Percentiles rank a stretch among this genome's conserved stretches.
These are phyloP conservation scores for Hirudo medicinalis DNA, from an alignment of 1,140 invertebrate genomes.

Conservation along the genomic window DNA sequence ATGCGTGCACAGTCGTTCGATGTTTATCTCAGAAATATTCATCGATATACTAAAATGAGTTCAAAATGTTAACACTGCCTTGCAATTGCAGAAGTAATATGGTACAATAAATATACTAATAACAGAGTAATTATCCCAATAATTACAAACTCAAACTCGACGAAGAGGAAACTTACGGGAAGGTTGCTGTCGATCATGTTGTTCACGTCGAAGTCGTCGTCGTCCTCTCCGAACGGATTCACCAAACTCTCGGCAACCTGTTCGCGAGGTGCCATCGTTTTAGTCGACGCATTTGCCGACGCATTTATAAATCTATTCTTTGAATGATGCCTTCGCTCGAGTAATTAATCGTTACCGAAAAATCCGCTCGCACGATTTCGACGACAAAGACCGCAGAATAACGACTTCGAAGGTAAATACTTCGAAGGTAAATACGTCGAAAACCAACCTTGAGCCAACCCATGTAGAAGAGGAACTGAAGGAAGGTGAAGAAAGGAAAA, in stretches of 20 bases:
- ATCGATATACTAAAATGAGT: too few relatives aligned
- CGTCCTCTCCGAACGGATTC: constrained; percentile 71
- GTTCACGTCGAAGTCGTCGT: constrained; percentile 71
- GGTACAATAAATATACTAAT: not conserved
- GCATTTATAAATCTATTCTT: too few relatives aligned
- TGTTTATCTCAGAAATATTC: too few relatives aligned
- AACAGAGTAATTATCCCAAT: not conserved
- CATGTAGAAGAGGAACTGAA: constrained; percentile 82
- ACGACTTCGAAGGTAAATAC: not conserved
- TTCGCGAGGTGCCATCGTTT: not conserved
- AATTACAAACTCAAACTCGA: not conserved
- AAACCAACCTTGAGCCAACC: constrained; percentile 69
- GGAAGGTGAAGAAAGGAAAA: constrained; percentile 71
- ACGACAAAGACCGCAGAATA: too few relatives aligned
- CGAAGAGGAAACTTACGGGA: constrained; percentile 28
- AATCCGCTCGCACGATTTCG: too few relatives aligned
- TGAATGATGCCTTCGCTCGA: too few relatives aligned
- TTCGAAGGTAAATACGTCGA: not conserved
- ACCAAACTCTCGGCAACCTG: constrained; percentile 42
- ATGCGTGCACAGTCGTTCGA: too few relatives aligned
- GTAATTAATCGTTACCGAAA: too few relatives aligned
- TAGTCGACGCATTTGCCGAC: too few relatives aligned
- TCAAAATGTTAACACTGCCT: too few relatives aligned
- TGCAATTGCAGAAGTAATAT: too few relatives aligned
- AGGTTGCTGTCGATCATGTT: constrained; percentile 40